Percentiles rank a stretch among this genome's conserved stretches.
Conservation (phyloP, 1,140 invertebrate genomes). For the Lordiphosa stackelbergi region DNA sequence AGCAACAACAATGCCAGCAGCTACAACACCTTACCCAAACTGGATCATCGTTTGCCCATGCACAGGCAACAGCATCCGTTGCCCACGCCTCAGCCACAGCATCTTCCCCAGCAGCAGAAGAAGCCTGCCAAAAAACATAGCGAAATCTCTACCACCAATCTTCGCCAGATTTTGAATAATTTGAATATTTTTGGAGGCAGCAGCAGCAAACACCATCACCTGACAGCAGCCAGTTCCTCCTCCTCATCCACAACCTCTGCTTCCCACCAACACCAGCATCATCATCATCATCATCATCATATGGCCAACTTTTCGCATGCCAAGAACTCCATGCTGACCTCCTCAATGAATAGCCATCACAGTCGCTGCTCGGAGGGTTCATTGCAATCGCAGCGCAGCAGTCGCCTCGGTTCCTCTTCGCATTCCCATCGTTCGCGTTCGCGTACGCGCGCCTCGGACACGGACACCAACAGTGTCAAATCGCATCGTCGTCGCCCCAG, state of each 20-base stretch:
- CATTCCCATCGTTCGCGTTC: constrained; percentile 70
- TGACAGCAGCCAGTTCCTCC: constrained; percentile 27
- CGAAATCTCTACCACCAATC: constrained; percentile 80
- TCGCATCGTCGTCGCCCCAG: constrained; percentile 86
- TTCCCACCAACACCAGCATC: neutral
- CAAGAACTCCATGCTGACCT: constrained; percentile 63
- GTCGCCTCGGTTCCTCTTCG: constrained; percentile 61
- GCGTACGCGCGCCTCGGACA: constrained; percentile 78
- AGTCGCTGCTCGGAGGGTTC: constrained; percentile 75
- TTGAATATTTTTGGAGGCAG: constrained; percentile 84
- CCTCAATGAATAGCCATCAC: constrained; percentile 75
- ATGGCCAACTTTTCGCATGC: constrained; percentile 56
- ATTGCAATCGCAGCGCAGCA: constrained; percentile 69
- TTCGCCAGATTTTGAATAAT: constrained; percentile 86
- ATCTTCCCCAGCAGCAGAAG: constrained; percentile 29
- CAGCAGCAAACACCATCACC: constrained; percentile 65
- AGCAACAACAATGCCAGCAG: constrained; percentile 20
- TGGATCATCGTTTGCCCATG: constrained; percentile 50
- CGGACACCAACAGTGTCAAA: constrained; percentile 84
- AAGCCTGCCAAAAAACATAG: constrained; percentile 74
- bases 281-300: neutral
- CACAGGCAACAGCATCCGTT: constrained; percentile 67
- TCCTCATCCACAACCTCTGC: constrained; percentile 12
- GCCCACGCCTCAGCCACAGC: constrained; percentile 38
- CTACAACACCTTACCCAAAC: constrained; percentile 33